phyloP scores from a whole-genome alignment of 2,113 vertebrate species.

The Anthoscopus minutus region DNA sequence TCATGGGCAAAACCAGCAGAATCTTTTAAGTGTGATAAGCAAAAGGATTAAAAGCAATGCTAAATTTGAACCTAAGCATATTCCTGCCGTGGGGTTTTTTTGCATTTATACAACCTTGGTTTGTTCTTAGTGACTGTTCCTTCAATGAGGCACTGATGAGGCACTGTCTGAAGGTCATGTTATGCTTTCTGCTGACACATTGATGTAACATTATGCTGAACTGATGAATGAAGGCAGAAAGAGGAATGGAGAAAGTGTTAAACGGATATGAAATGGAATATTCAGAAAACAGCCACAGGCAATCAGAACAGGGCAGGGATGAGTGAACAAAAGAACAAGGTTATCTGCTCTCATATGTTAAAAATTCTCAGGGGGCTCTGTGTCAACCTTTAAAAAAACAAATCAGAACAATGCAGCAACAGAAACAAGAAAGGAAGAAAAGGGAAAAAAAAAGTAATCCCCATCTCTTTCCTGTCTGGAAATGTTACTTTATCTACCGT shows the following conservation, averaged over 20 bases:
- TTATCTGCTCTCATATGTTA: slow-evolving; percentile 47
- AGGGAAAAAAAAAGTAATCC: background rate
- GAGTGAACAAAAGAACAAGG: slow-evolving; percentile 56
- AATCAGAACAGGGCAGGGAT: slow-evolving; percentile 39
- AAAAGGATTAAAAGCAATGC: background rate
- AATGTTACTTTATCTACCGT: background rate
- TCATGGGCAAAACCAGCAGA: background rate
- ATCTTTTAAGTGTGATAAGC: background rate
- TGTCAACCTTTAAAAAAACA: slow-evolving; percentile 44
- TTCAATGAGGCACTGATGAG: background rate
- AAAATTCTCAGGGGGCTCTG: slow-evolving; percentile 36
- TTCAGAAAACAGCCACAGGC: slow-evolving; percentile 33
- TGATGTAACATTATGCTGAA: slow-evolving; percentile 26
- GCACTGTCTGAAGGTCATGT: background rate
- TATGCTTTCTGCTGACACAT: background rate
- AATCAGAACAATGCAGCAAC: slow-evolving; percentile 1
- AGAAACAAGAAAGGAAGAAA: slow-evolving; percentile 8
- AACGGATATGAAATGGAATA: slow-evolving; percentile 44
- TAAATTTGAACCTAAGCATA: background rate
- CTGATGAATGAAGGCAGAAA: slow-evolving; percentile 50
- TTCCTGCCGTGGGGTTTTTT: background rate
- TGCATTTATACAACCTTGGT: background rate
- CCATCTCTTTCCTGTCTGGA: background rate
- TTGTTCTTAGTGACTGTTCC: background rate
- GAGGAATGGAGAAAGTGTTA: slow-evolving; percentile 40